Base-by-base conservation (phyloP, 1,140 invertebrate genomes). In the Pseudomyrmex cubaensis region DNA sequence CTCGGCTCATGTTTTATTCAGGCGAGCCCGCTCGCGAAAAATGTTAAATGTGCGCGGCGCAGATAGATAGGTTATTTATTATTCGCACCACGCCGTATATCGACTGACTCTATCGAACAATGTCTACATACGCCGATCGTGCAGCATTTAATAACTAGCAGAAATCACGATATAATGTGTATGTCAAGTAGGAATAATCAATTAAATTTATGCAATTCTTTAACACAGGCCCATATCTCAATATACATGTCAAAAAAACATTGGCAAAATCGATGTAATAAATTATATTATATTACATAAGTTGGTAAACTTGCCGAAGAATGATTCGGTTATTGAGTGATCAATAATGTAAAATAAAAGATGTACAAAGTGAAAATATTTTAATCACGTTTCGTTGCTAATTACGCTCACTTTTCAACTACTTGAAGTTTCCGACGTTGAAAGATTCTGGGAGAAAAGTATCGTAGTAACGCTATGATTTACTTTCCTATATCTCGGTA, bases 21-120 rank as follows among this genome's bases (percentile, higher is more conserved):
- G 66, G 20, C 15, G 76, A 35, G 76, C 76, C 20, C n/a, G 66
- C 44, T 12, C 46, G 76, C 76, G 66, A 80, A 80, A 80, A 80
- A 80, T 80, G 76, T 80, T 72, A 72, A 80, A 80, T 80, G 35
- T 35, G 76, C 66, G 76, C 76, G 62, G 44, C 76, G 76, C 56
- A 46, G 76, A 80, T 78, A 78, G 64, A 78, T 80, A 72, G 76
- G 54, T 61, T 80, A 80, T 80, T 80, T 80, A 80, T 80, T 80
- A 80, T 80, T 80, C 66, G 76, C 54, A 22, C 66, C 76, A 72
- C 76, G 64, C 15, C 4, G n/a, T 80, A 72, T 72, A 80, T 80
- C 76, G 76, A 59, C 76, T 80, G 66, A 44, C 54, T 80, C 66
- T 72, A 72, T 80, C 76, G 66, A 59, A 80, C 76, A 80, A 80